Percentiles rank a stretch among this genome's conserved stretches.
These are phyloP conservation scores for Gadus macrocephalus DNA, from an alignment of 2,113 vertebrate species.

Conservation along the genomic window DNA sequence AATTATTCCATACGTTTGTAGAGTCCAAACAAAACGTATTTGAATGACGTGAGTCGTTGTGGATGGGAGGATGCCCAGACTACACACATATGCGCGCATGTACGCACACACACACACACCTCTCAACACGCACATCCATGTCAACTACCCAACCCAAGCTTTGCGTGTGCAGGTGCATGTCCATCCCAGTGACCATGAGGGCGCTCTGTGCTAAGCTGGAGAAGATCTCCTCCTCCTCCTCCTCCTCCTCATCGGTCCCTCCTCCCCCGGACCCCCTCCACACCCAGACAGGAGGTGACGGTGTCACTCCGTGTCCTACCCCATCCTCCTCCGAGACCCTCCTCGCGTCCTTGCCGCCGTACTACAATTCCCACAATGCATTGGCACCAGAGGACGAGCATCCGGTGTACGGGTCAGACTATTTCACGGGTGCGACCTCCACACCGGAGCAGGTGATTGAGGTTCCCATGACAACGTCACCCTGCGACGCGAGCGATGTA, in stretches of 20 bases:
- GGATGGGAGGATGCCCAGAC: too few relatives aligned
- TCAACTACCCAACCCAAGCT: too few relatives aligned
- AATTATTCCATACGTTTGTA: too few relatives aligned
- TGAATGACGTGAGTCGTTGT: too few relatives aligned
- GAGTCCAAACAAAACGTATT: too few relatives aligned
- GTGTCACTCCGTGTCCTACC: too few relatives aligned
- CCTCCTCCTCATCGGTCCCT: not conserved
- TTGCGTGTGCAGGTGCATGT: conserved; percentile 71
- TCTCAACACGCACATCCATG: not conserved
- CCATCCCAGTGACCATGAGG: conserved; percentile 76
- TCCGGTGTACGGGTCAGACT: conserved; percentile 23
- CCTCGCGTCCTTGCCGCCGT: not conserved
- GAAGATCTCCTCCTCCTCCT: conserved; percentile 29
- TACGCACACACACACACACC: not conserved
- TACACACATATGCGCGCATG: not conserved
- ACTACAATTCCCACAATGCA: conserved; percentile 25
- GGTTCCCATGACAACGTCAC: conserved; percentile 27
- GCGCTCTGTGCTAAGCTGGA: conserved; percentile 61
- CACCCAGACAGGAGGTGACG: too few relatives aligned
- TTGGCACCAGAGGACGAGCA: conserved; percentile 23
- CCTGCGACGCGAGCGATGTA: not conserved
- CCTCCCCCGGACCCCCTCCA: too few relatives aligned
- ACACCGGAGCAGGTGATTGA: conserved; percentile 44
- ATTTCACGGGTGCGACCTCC: conserved; percentile 32
- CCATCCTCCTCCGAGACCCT: not conserved